A percentile compares a stretch with the other conserved stretches of the same genome.
These are phyloP conservation scores for Auanema sp. DNA, from an alignment of 2,888 invertebrate genomes.

Conservation along the genomic window DNA sequence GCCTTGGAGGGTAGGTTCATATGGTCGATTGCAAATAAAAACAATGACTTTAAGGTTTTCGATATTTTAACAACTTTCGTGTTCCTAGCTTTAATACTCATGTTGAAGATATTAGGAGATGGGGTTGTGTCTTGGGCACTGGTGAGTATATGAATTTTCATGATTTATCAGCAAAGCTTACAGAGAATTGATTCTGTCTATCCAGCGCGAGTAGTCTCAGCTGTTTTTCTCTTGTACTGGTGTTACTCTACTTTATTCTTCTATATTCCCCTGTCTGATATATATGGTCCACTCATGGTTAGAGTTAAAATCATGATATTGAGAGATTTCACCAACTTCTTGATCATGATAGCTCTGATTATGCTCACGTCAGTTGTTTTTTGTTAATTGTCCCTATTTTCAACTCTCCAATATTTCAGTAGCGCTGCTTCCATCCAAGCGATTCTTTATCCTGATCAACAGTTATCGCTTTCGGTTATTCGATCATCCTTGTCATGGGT, in stretches of 20 bases:
- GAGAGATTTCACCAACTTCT: constrained; percentile 59
- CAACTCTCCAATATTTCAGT: constrained; percentile 20
- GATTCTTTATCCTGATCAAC: constrained; percentile 67
- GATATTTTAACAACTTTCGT: constrained; percentile 37
- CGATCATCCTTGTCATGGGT: constrained; percentile 65
- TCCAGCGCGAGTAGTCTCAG: constrained; percentile 43
- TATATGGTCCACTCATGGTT: constrained; percentile 67
- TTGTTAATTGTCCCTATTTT: constrained; percentile 3
- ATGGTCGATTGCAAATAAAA: background rate
- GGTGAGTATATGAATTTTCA: constrained; percentile 18
- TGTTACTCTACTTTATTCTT: constrained; percentile 67
- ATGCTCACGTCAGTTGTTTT: constrained; percentile 43
- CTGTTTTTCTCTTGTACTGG: constrained; percentile 66
- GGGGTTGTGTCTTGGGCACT: constrained; percentile 17
- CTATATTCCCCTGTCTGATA: constrained; percentile 65
- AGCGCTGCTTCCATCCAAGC: constrained; percentile 65
- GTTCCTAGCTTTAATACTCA: constrained; percentile 42
- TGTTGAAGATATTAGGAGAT: constrained; percentile 40
- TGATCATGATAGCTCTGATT: constrained; percentile 53
- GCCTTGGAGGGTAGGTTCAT: constrained; percentile 40
- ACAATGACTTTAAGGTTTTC: constrained; percentile 29
- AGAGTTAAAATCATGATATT: constrained; percentile 66
- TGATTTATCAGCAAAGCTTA: background rate
- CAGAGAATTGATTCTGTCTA: constrained; percentile 39
- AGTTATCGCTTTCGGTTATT: constrained; percentile 60